Percentiles rank a stretch among this genome's conserved stretches.
These are phyloP conservation scores for Tarsius wallacei DNA, from an alignment of 2,797 vertebrate species.

Conservation along the genomic window DNA sequence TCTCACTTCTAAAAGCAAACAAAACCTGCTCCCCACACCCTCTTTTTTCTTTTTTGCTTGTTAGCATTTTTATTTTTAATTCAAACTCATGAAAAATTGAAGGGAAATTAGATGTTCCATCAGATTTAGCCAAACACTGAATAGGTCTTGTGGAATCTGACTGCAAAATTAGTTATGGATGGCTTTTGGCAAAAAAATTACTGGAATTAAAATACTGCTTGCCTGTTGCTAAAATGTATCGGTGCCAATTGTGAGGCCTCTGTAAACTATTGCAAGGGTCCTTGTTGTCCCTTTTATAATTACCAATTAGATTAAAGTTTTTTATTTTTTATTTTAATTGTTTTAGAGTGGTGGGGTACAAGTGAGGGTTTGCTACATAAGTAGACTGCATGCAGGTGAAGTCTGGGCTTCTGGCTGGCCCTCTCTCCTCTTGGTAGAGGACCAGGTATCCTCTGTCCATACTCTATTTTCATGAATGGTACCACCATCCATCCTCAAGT, in stretches of 20 bases:
- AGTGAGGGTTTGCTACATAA: no score
- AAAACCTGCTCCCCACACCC: not conserved
- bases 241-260: not conserved
- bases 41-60: not conserved
- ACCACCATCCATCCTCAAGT: not conserved
- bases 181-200: slow-evolving; percentile 42
- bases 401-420: no score
- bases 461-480: not conserved
- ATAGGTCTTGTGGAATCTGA: slow-evolving; percentile 63
- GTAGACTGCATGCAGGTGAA: no score
- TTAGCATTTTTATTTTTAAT: slow-evolving; percentile 75
- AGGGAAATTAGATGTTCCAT: slow-evolving; percentile 73
- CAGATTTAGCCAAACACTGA: slow-evolving; percentile 69
- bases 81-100: slow-evolving; percentile 81
- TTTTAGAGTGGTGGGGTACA: no score
- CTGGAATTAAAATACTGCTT: slow-evolving; percentile 58
- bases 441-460: no score
- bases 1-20: not conserved
- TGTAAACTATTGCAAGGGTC: not conserved
- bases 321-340: not conserved
- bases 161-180: slow-evolving; percentile 72
- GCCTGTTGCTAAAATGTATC: not conserved
- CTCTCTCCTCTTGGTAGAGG: no score
- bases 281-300: not conserved
- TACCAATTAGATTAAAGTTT: not conserved